A percentile compares a stretch with the other conserved stretches of the same genome.
Evolutionary conservation across 2,888 invertebrate species (phyloP).

Genomic region (Ormyrus rosae): DNA sequence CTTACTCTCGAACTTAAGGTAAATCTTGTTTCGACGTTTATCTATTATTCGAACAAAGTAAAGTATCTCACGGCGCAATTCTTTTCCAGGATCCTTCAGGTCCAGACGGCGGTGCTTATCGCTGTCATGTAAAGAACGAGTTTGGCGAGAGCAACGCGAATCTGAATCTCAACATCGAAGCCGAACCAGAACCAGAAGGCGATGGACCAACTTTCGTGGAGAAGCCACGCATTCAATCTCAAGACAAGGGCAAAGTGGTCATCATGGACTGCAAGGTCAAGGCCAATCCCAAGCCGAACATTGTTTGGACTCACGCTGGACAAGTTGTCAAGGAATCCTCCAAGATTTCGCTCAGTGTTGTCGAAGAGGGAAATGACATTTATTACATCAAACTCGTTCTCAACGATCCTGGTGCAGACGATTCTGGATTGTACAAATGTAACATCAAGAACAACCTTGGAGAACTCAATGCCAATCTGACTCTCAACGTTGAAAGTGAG

Average conservation of each 20-base stretch:
- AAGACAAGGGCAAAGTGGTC: conserved; percentile 88
- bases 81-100: conserved; percentile 84
- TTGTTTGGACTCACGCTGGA: conserved; percentile 90
- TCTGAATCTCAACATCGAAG: conserved; percentile 97
- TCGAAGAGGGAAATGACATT: conserved; percentile 84
- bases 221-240: conserved; percentile 91
- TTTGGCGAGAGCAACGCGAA: conserved; percentile 98
- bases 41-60: too few species aligned
- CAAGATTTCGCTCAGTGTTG: conserved; percentile 87
- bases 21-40: conserved; percentile 56
- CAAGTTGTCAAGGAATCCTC: conserved; percentile 87
- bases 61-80: neutral
- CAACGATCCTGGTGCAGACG: conserved; percentile 93
- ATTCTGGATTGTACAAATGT: conserved; percentile 98
- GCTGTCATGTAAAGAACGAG: conserved; percentile 96
- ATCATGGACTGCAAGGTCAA: conserved; percentile 92
- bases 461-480: conserved; percentile 97
- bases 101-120: conserved; percentile 90
- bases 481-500: conserved; percentile 98
- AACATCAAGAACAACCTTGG: conserved; percentile 97
- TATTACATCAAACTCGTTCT: conserved; percentile 92
- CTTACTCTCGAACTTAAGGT: conserved; percentile 89
- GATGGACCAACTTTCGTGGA: conserved; percentile 96
- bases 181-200: conserved; percentile 94
- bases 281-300: conserved; percentile 88